phyloP scores from a whole-genome alignment of 2,797 vertebrate genomes.

The Euthynnus affinis region DNA sequence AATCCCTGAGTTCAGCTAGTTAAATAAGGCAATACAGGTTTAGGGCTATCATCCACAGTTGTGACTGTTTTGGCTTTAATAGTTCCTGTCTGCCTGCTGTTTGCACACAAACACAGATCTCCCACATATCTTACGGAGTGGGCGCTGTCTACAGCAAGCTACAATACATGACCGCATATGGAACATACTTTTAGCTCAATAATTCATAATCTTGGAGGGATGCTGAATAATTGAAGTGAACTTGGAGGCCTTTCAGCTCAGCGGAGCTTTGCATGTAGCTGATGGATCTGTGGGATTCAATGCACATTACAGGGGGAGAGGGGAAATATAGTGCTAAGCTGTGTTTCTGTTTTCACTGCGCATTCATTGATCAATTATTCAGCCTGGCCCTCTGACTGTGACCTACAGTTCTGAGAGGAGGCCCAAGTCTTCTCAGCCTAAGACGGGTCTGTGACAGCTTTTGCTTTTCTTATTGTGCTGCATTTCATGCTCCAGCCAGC shows the following conservation, averaged over 20 bases:
- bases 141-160: conserved; percentile 76
- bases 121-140: conserved; percentile 69
- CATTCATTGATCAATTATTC: conserved; percentile 90
- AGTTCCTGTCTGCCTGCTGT: conserved; percentile 56
- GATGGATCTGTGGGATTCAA: conserved; percentile 88
- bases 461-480: conserved; percentile 72
- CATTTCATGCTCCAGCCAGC: conserved; percentile 68
- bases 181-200: conserved; percentile 92
- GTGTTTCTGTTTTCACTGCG: conserved; percentile 88
- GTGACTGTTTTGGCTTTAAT: conserved; percentile 52
- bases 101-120: conserved; percentile 68
- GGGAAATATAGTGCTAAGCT: conserved; percentile 88
- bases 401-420: conserved; percentile 82
- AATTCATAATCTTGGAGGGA: conserved; percentile 89
- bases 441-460: conserved; percentile 76
- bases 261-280: conserved; percentile 87
- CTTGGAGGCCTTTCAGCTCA: conserved; percentile 90
- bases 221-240: conserved; percentile 92
- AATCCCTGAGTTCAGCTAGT: conserved; percentile 30
- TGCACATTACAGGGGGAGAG: conserved; percentile 84
- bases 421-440: conserved; percentile 59
- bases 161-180: conserved; percentile 80
- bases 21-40: conserved; percentile 39
- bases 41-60: conserved; percentile 40
- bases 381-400: conserved; percentile 83